Conservation (phyloP, 2,888 invertebrate species). For the Drosophila kokeensis region DNA sequence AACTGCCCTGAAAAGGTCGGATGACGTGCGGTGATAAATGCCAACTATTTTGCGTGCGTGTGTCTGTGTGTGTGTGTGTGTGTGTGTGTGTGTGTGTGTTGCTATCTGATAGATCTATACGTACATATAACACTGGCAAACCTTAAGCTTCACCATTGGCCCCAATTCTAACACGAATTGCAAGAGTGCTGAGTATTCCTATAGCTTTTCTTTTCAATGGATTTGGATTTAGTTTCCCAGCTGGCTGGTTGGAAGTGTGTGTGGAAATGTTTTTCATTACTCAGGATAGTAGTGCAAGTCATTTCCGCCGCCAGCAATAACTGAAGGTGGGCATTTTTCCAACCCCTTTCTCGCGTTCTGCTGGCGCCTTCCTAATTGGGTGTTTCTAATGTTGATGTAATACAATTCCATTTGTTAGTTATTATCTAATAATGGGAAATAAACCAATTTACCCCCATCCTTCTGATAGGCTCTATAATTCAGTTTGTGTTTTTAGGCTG, state of each 20-base stretch:
- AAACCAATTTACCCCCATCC: background rate
- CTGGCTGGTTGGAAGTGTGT: background rate
- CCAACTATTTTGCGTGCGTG: background rate
- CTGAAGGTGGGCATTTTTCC: too few species aligned
- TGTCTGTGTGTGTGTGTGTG: background rate
- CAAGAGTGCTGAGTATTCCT: background rate
- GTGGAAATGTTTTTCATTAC: background rate
- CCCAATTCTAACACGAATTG: slow-evolving; percentile 5
- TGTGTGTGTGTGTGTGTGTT: background rate
- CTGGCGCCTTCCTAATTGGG: background rate
- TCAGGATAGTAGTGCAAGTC: background rate
- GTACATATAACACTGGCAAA: background rate
- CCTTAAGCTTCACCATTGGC: slow-evolving; percentile 9
- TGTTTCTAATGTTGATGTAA: background rate
- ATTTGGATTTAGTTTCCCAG: background rate
- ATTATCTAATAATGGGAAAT: background rate
- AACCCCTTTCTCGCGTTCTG: background rate
- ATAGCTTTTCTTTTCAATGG: background rate
- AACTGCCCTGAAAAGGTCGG: slow-evolving; percentile 20
- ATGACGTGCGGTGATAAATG: slow-evolving; percentile 20
- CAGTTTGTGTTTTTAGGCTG: background rate
- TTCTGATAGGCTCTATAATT: background rate
- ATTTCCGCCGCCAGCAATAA: background rate
- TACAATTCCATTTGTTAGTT: background rate
- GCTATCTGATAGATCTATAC: slow-evolving; percentile 6